Base-by-base conservation (phyloP, 2,888 invertebrate genomes). In the Drosophila basisetae region DNA sequence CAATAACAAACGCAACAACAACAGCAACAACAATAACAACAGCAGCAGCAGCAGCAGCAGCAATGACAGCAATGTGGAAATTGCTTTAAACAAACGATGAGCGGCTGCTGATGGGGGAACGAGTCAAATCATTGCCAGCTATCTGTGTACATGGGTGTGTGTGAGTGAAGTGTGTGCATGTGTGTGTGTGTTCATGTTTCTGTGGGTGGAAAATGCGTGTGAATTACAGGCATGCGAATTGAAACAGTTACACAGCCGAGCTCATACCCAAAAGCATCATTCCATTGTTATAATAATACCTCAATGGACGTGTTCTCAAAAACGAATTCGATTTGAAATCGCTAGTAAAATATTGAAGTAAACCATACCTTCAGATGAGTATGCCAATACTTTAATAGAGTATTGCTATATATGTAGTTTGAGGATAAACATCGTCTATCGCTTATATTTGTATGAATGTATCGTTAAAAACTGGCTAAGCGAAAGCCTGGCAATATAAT, bases 141-240 rank as follows among this genome's bases (percentile, higher is more conserved):
- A 13, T 37, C 18, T 39, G 0, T 39, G 39, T 4, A 7, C 11
- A 11, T 25, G 41, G 28, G 0, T n/a, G 39, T 13, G 39, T 25
- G 22, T 16, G 25, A 4, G n/a, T 53, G 53, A 2, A 43, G 25
- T 43, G n/a, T 37, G 18, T 31, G 30, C 56, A 4, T 41, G 31
- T 47, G 35, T 28, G 47, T n/a, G 37, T 50, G 22, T 25, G 10
- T 28, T 28, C 10, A 31, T 53, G 35, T 28, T 16, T 63, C 25
- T 25, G 47, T 25, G 62, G 41, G 41, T 47, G 53, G 58, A 28
- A 1, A 52, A 80, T 84, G 80, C 80, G 90, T 90, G 87, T 86
- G 91, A 87, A 86, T 77, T 84, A 82, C 82, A 84, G 68, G 82
- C 90, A 76, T 82, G 77, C 76, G 87, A 84, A 90, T 84, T 87